A percentile compares a stretch with the other conserved stretches of the same genome.
Evolutionary conservation across 2,113 vertebrate species (phyloP).

Genomic region (Hippolais icterina): DNA sequence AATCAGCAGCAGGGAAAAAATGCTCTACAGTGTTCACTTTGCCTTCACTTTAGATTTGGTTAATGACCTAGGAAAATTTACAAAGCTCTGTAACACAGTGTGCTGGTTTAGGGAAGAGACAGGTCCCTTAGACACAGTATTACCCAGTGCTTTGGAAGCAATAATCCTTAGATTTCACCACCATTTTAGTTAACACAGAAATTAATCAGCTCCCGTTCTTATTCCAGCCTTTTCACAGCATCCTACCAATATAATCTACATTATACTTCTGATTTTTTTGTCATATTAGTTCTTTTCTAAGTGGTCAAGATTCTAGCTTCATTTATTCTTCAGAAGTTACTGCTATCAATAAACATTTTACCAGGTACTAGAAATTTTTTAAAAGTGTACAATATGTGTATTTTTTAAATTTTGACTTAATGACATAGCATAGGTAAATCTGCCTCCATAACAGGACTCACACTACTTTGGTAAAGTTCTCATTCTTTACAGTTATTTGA

Average conservation of each 20-base stretch:
- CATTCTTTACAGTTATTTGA: not conserved
- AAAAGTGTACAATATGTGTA: not conserved
- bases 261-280: not conserved
- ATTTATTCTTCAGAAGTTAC: not conserved
- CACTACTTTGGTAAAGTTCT: not conserved
- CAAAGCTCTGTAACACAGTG: not conserved
- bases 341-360: not conserved
- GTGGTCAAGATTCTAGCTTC: not conserved
- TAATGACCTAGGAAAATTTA: not conserved
- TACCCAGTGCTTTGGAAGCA: not conserved
- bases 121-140: rapidly evolving
- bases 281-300: not conserved
- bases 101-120: not conserved
- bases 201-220: not conserved
- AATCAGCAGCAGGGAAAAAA: not conserved
- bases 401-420: not conserved
- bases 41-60: not conserved
- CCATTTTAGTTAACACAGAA: not conserved
- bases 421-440: not conserved
- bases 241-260: not conserved
- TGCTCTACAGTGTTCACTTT: not conserved
- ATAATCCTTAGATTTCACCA: not conserved
- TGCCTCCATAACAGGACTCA: not conserved
- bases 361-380: not conserved
- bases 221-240: not conserved